These are phyloP conservation scores for Calcarius lapponicus DNA, from an alignment of 2,797 vertebrate species.

Conservation along the genomic window DNA sequence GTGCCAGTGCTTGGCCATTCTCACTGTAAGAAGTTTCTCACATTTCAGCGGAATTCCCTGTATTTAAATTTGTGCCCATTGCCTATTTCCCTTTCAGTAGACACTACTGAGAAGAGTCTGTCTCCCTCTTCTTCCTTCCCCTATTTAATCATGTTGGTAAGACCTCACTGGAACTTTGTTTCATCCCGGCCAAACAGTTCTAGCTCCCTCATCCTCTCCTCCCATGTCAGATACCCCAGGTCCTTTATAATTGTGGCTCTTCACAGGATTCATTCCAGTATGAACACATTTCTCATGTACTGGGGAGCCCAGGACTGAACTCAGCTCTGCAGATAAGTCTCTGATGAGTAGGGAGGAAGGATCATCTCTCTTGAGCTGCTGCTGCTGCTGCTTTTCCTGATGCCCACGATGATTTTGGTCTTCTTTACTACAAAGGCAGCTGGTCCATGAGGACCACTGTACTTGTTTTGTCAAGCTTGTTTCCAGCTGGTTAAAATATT, in stretches of 20 bases:
- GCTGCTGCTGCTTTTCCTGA: background rate
- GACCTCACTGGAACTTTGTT: background rate
- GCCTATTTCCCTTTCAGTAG: background rate
- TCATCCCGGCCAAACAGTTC: background rate
- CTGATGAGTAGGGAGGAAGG: background rate
- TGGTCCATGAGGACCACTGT: background rate
- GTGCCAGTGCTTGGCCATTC: background rate
- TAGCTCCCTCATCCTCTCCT: background rate
- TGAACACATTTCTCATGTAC: background rate
- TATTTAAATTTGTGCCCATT: background rate
- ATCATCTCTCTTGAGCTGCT: background rate
- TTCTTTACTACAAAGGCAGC: background rate
- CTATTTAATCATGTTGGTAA: background rate
- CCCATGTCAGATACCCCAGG: background rate
- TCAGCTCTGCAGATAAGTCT: background rate
- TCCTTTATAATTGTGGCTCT: background rate
- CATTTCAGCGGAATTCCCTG: background rate
- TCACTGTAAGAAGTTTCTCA: background rate
- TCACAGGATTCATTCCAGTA: background rate
- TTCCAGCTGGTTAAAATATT: background rate
- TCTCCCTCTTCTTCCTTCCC: background rate
- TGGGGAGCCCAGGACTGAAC: background rate
- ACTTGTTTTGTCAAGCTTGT: background rate
- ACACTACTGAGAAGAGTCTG: background rate
- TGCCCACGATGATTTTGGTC: fast-evolving